Base-by-base conservation (phyloP, 1,140 invertebrate genomes). In the Ridgeia piscesae region DNA sequence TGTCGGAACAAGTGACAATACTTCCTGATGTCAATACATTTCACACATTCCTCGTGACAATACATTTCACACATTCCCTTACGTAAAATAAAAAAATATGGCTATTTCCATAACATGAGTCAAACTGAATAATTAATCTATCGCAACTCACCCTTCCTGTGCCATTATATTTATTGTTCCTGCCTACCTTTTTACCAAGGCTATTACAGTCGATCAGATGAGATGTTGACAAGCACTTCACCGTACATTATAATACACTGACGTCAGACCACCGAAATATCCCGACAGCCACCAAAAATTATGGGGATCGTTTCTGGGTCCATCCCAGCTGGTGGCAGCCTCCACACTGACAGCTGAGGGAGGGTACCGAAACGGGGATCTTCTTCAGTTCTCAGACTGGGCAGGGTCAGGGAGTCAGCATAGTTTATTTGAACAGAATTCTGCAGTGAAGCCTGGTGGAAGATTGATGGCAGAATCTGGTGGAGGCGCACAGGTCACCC, bases 381-480 rank as follows among this genome's bases (percentile, higher is more conserved):
- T 27, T 77, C 58, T 21, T 31, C 27, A 2, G 6, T 31, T 27
- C 17, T 27, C 17, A 77, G 58, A 31, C 58, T 77, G 58, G 58
- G 58, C 58, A 77, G 58, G 58, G 58, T 77, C 58, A 8, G 58
- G 58, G 58, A 77, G 58, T 77, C 58, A 77, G 58, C 58, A 77
- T 77, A 77, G 58, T 77, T 77, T 77, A 77, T 77, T 77, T 77
- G 58, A 77, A 77, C 58, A 77, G 58, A 77, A 77, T 77, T 77
- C 58, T 77, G 58, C 27, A 31, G 58, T 31, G 27, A 77, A 77
- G 58, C 58, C 58, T 27, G 27, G 8, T 8, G 58, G 14, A 77
- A 77, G 58, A 77, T 77, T 77, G 58, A 77, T 77, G 58, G 58
- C 58, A 31, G 58, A 77, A 17, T 31, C 58, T 27, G 0, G 27